Conservation (phyloP, 2,797 vertebrate species). For the Syngnathus rostellatus region DNA sequence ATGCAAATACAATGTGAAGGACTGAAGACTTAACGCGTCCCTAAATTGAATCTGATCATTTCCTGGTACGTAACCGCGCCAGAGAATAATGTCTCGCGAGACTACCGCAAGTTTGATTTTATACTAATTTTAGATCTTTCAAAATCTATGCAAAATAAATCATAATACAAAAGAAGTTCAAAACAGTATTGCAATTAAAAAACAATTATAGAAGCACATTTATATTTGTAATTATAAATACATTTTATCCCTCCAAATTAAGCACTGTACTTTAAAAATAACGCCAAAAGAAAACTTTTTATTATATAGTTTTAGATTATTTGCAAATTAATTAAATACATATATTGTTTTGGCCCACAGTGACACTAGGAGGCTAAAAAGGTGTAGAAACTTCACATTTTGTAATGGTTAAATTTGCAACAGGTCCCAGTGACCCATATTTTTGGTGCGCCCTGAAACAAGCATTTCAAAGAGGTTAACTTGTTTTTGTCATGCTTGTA, state of each 20-base stretch:
- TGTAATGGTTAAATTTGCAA: background rate
- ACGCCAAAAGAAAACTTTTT: background rate
- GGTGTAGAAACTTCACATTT: background rate
- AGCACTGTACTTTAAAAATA: background rate
- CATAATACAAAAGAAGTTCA: background rate
- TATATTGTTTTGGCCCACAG: background rate
- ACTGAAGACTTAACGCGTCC: background rate
- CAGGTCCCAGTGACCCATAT: background rate
- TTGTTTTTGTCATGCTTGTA: too few relatives aligned
- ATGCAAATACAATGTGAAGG: background rate
- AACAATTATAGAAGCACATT: background rate
- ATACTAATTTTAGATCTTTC: background rate
- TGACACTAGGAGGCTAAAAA: background rate
- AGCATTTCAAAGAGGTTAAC: background rate
- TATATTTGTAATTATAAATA: background rate
- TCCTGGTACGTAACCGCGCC: constrained; percentile 1
- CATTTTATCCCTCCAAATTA: background rate
- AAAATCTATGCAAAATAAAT: background rate
- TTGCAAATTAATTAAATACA: background rate
- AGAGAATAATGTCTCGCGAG: constrained; percentile 3
- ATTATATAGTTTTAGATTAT: background rate
- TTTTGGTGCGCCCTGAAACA: background rate
- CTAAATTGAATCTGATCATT: background rate
- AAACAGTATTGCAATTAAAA: background rate
- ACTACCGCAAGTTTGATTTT: background rate